A percentile compares a stretch with the other conserved stretches of the same genome.
Evolutionary conservation across 2,888 invertebrate species (phyloP).

Genomic region (Pterobdella sp.): DNA sequence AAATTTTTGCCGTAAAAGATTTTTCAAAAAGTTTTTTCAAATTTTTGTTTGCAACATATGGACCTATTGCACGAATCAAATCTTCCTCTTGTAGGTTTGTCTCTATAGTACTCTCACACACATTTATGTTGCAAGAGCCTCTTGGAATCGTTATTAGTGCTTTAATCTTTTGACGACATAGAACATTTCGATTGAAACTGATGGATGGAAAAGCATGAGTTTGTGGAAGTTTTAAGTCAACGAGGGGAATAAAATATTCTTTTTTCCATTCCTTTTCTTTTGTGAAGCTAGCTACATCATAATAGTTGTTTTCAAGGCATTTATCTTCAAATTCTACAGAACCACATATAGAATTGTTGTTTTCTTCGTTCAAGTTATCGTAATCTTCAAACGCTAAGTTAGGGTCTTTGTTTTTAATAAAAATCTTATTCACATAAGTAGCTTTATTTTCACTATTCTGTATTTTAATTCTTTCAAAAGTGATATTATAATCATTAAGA

Average conservation of each 20-base stretch:
- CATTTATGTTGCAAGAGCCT: not conserved
- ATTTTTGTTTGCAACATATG: not conserved
- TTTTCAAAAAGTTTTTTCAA: not conserved
- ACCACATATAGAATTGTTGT: not conserved
- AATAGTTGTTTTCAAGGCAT: not conserved
- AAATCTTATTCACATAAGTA: not conserved
- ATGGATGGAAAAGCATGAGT: not conserved
- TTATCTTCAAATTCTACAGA: not conserved
- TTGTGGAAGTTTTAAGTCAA: not conserved
- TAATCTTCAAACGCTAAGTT: slow-evolving; percentile 3
- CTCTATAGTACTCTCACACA: not conserved
- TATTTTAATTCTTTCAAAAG: not conserved
- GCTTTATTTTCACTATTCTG: not conserved
- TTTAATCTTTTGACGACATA: not conserved
- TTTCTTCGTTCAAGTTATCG: not conserved
- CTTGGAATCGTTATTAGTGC: not conserved
- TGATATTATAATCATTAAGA: not conserved
- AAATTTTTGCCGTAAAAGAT: not conserved
- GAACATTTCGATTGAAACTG: not conserved
- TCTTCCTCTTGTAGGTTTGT: not conserved
- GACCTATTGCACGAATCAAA: not conserved
- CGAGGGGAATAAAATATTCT: not conserved
- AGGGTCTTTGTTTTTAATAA: not conserved
- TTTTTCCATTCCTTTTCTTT: slow-evolving; percentile 17
- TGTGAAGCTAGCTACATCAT: not conserved